Evolutionary conservation across 2,888 invertebrate species (phyloP), one percentile per base, ranked within the genome.

Genomic region (Pseudanteris insignis): DNA sequence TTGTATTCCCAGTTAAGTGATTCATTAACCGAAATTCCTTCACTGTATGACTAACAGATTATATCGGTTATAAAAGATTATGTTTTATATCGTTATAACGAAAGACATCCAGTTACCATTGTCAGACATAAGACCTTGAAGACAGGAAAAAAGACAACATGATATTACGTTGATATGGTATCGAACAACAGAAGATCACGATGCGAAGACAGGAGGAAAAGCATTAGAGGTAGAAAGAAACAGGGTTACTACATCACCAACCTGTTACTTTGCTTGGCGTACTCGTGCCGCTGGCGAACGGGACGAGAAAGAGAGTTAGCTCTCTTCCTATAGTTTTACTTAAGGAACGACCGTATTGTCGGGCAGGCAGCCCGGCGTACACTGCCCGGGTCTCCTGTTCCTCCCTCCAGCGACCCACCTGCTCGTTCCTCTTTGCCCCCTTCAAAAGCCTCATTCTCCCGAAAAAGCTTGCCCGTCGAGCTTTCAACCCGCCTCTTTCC

Each of bases 321-420:
- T 58, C 46, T 40, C 47, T 53, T 64, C 50, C 63, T 55, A 51
- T 62, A 51, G 34, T 63, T 50, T 64, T 58, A 47, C 54, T 50
- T 47, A 41, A 26, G 47, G 32, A 64, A 37, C 65, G 62, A 70
- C 68, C 70, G 72, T 70, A 73, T 68, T 65, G 66, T 72, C 78
- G 75, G 76, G 74, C 75, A 74, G 75, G 72, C 73, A 73, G 78
- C 78, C 79, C 79, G 79, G 74, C 77, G 76, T 75, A 75, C 71
- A 79, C 79, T 79, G 79, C 79, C 78, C 79, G 79, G 79, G 77
- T 75, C 77, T 75, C 71, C 74, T 71, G 73, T 70, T 73, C 70
- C 75, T 72, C 75, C 75, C 73, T 74, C 75, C 70, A 66, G 62
- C 69, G 55, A 66, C 63, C 64, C 60, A 59, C 67, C 69, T 66